Percentiles rank a stretch among this genome's conserved stretches.
Conservation (phyloP, 2,888 invertebrate species). For the Caenorhabditis sp. region DNA sequence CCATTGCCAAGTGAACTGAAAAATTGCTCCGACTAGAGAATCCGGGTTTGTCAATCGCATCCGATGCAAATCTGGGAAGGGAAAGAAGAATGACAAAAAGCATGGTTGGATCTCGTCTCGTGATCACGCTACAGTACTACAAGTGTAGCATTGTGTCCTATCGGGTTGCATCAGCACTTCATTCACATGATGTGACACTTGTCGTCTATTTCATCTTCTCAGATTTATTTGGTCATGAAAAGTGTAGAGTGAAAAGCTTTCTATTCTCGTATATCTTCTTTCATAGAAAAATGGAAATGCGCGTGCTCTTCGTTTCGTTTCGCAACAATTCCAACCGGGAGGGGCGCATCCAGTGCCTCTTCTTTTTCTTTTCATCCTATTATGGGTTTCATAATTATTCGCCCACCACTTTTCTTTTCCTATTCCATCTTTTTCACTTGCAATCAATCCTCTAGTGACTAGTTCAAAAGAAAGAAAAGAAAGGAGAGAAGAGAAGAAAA, state of each 20-base stretch:
- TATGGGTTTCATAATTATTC: conserved; percentile 54
- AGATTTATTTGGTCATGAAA: conserved; percentile 43
- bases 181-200: conserved; percentile 6
- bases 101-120: neutral
- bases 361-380: conserved; percentile 22
- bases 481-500: conserved; percentile 6
- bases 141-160: neutral
- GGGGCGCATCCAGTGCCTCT: conserved; percentile 10
- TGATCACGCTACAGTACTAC: neutral
- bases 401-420: conserved; percentile 7
- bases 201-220: conserved; percentile 3
- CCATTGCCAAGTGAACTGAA: conserved; percentile 48
- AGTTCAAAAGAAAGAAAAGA: conserved; percentile 7
- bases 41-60: neutral
- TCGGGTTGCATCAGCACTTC: conserved; percentile 16
- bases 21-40: conserved; percentile 10
- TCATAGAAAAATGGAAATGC: conserved; percentile 27
- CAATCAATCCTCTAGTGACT: conserved; percentile 48
- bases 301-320: conserved; percentile 17
- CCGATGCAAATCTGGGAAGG: neutral
- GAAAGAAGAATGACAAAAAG: neutral
- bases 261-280: conserved; percentile 56
- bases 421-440: conserved; percentile 24
- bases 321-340: conserved; percentile 37
- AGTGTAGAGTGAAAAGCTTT: conserved; percentile 21